phyloP scores from a whole-genome alignment of 2,113 vertebrate genomes.

The Terrapene triunguis region DNA sequence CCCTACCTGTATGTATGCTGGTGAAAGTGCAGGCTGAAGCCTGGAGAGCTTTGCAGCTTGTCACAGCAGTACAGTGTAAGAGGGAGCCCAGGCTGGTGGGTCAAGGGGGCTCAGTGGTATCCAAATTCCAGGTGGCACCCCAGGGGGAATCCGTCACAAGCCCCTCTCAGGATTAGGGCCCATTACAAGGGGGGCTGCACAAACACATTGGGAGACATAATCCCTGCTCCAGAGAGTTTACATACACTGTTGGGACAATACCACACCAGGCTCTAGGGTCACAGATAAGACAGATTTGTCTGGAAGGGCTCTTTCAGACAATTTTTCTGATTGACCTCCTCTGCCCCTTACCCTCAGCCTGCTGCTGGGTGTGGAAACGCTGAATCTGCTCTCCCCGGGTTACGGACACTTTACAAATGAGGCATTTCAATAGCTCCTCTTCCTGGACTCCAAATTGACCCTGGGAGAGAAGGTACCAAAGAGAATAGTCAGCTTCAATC shows the following conservation, averaged over 20 bases:
- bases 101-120: too few species aligned
- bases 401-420: constrained; percentile 77
- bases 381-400: constrained; percentile 82
- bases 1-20: too few species aligned
- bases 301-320: background rate
- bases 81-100: too few species aligned
- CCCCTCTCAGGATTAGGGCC: background rate
- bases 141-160: background rate
- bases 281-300: background rate
- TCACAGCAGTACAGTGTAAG: too few species aligned
- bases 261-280: background rate
- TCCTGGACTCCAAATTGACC: constrained; percentile 84
- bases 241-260: background rate
- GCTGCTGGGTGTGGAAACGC: constrained; percentile 82
- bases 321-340: background rate
- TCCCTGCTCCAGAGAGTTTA: background rate
- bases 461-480: constrained; percentile 50
- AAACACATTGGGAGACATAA: background rate
- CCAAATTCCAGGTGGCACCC: too few species aligned
- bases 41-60: too few species aligned
- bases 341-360: constrained; percentile 79
- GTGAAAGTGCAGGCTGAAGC: too few species aligned
- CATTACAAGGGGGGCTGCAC: background rate
- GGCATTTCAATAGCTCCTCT: constrained; percentile 81
- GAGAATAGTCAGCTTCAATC: background rate